Evolutionary conservation across 1,140 invertebrate genomes (phyloP), one percentile per base, ranked within the genome.

Genomic region (Sarcophaga bullata): DNA sequence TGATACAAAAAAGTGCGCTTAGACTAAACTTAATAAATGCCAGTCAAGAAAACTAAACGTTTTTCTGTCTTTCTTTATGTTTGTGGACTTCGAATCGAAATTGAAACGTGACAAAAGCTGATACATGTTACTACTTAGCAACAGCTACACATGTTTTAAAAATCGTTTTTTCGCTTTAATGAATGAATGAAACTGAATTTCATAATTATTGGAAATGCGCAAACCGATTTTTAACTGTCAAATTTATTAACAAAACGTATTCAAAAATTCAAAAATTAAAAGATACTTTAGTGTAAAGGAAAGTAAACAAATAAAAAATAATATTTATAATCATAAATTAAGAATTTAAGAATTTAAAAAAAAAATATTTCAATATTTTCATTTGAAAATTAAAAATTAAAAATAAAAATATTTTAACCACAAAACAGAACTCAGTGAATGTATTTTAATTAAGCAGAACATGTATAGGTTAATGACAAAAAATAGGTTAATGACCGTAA

Each of bases 1-100:
- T 58, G 54, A 58, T 15, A 58, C 54, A 13, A 11, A 58, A n/a
- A 58, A 58, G 54, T 58, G 54, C 54, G 54, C 15, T 58, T 7
- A 13, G 25, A 1, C 4, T 37, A 4, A 37, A 37, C 54, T 13
- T 15, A 58, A 58, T 58, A n/a, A 58, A 58, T 58, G n/a, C 54
- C n/a, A 13, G 54, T 6, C 11, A 76, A 48, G 48, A 76, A 76
- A 48, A 76, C 46, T 76, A 47, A 76, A 72, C 19, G 73, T 48
- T 48, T n/a, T 15, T 47, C 15, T 48, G 58, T 17, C 37, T 25
- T 4, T 37, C 37, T 72, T 17, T 3, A 1, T 25, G 73, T 76
- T 76, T 15, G 13, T 6, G 73, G 73, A 76, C 73, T 76, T 76
- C 48, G 73, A 49, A 8, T n/a, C 48, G n/a, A 6, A 15, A n/a